These are phyloP conservation scores for Zenarchopterus dispar DNA, from an alignment of 2,797 vertebrate genomes.

Conservation along the genomic window DNA sequence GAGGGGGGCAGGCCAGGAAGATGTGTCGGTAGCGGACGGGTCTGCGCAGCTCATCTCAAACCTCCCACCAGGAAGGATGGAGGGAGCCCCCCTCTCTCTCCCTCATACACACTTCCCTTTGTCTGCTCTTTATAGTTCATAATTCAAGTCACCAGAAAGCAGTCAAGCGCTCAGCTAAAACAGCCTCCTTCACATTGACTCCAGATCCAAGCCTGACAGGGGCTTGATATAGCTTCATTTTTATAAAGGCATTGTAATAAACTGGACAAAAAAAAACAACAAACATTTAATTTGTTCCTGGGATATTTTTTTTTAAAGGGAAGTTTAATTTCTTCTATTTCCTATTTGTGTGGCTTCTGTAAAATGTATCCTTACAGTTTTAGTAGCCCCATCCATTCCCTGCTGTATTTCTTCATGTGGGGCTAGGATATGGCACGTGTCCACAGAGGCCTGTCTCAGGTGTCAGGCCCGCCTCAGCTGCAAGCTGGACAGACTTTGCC, in stretches of 20 bases:
- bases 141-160: conserved; percentile 69
- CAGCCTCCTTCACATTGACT: conserved; percentile 33
- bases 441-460: conserved; percentile 51
- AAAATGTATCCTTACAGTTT: no score
- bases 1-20: conserved; percentile 64
- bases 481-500: conserved; percentile 60
- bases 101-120: conserved; percentile 53
- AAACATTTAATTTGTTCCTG: no score
- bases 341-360: no score
- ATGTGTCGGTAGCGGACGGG: conserved; percentile 70
- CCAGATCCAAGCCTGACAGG: conserved; percentile 7
- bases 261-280: no score
- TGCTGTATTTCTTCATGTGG: no score
- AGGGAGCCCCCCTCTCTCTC: conserved; percentile 32
- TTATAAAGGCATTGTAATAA: no score
- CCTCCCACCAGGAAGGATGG: conserved; percentile 77
- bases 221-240: not conserved
- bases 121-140: conserved; percentile 60
- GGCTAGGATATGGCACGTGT: conserved; percentile 3
- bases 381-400: no score
- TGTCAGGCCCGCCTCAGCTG: conserved; percentile 31
- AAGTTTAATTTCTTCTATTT: no score
- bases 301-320: no score
- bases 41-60: conserved; percentile 78
- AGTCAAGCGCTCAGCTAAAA: conserved; percentile 45